Conservation (phyloP, 2,797 vertebrate genomes). For the Parauchenoglanis punctatus region DNA sequence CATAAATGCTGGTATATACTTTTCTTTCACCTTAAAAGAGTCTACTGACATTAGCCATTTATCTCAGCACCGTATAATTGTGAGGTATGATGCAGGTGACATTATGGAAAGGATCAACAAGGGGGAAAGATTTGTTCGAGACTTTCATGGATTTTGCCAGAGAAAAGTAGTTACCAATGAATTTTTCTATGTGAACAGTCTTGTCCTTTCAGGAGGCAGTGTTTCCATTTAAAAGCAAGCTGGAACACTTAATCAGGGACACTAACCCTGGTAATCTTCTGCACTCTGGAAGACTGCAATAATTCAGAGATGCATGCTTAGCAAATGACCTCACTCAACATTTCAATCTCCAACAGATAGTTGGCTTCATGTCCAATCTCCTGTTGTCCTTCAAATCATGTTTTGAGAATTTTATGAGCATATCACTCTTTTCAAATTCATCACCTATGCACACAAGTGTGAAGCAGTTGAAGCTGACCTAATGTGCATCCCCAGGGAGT, state of each 20-base stretch:
- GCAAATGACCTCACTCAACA: no score
- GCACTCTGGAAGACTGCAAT: constrained; percentile 58
- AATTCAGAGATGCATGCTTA: not conserved
- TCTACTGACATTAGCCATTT: no score
- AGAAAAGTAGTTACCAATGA: no score
- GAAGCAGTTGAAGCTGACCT: constrained; percentile 44
- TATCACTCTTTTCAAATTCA: constrained; percentile 46
- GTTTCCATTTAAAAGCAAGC: constrained; percentile 7
- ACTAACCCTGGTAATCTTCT: constrained; percentile 54
- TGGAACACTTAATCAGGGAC: constrained; percentile 38
- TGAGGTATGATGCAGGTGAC: no score
- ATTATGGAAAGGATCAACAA: no score
- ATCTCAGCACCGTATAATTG: no score
- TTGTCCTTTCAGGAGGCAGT: not conserved
- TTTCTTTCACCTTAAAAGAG: no score
- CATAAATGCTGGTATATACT: no score
- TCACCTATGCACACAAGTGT: constrained; percentile 49
- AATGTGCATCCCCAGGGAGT: constrained; percentile 52
- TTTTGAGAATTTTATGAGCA: constrained; percentile 48
- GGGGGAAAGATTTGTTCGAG: no score
- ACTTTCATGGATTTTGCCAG: no score
- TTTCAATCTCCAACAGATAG: constrained; percentile 28
- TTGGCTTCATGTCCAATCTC: constrained; percentile 25
- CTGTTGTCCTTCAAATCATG: no score
- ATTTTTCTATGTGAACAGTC: no score